Percentiles rank a stretch among this genome's conserved stretches.
Conservation (phyloP, 2,888 invertebrate genomes). For the Drosophila heteroneura region DNA sequence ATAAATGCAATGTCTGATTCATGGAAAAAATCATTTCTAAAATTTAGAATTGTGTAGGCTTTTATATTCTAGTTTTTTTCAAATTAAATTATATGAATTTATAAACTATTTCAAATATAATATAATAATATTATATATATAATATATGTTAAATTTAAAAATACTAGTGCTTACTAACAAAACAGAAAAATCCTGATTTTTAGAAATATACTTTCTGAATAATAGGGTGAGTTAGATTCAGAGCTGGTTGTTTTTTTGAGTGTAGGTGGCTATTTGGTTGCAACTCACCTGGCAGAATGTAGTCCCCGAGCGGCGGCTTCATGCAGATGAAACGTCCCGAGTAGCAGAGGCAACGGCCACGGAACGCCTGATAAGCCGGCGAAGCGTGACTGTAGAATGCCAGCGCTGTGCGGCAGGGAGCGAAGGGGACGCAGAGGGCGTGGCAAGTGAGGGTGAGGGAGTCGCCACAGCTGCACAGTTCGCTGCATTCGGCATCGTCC, state of each 20-base stretch:
- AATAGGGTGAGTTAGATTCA: neutral
- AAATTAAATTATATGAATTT: no score
- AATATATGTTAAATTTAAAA: no score
- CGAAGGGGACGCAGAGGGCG: constrained; percentile 94
- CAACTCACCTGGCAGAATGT: constrained; percentile 84
- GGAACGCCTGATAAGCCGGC: constrained; percentile 95
- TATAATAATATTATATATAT: no score
- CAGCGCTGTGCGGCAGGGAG: constrained; percentile 94
- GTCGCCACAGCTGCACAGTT: constrained; percentile 94
- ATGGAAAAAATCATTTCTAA: no score
- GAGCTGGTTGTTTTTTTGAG: neutral
- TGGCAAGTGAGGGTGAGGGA: constrained; percentile 92
- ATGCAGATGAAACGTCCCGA: constrained; percentile 96
- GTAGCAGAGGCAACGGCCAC: constrained; percentile 95
- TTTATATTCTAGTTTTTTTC: no score
- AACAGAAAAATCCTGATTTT: no score
- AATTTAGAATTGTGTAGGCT: no score
- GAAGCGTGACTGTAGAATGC: constrained; percentile 96
- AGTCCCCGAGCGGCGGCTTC: constrained; percentile 91
- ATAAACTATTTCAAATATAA: no score
- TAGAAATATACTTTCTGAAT: no score
- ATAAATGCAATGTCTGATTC: no score
- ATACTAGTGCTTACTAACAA: no score
- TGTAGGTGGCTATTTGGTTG: neutral
- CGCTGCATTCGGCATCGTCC: constrained; percentile 95